A percentile compares a stretch with the other conserved stretches of the same genome.
Conservation (phyloP, 2,113 vertebrate species). For the Chloroceryle aenea region DNA sequence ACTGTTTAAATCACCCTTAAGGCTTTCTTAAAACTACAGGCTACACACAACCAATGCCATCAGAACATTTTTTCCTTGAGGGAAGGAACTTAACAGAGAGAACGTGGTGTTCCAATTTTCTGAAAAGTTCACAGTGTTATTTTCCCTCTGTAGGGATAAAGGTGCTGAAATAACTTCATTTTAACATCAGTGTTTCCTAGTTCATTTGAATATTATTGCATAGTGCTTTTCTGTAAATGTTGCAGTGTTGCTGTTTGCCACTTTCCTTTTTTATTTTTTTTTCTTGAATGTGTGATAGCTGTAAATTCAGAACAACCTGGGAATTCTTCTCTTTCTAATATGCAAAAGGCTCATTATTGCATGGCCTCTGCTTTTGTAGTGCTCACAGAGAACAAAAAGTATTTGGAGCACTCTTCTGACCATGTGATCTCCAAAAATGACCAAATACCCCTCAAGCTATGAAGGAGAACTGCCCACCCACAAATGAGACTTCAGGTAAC, state of each 20-base stretch:
- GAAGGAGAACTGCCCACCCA: background rate
- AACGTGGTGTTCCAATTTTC: background rate
- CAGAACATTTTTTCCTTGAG: constrained; percentile 6
- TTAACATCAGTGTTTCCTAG: background rate
- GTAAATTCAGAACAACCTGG: background rate
- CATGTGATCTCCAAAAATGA: background rate
- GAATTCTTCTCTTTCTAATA: background rate
- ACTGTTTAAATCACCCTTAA: background rate
- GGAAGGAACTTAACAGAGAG: background rate
- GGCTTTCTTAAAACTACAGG: background rate
- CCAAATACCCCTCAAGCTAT: background rate
- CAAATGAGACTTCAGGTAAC: background rate
- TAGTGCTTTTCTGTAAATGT: background rate
- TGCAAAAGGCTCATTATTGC: background rate
- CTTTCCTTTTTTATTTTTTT: background rate
- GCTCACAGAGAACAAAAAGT: background rate
- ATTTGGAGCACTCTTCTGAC: background rate
- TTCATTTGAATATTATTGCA: background rate
- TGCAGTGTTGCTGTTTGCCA: background rate
- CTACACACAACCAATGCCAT: background rate
- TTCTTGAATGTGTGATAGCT: accelerated
- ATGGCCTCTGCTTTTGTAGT: background rate
- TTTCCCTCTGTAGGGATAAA: background rate
- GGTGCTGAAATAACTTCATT: background rate
- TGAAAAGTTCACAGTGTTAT: constrained; percentile 35